phyloP scores from a whole-genome alignment of 2,113 vertebrate genomes.

The Platysternon megacephalum region DNA sequence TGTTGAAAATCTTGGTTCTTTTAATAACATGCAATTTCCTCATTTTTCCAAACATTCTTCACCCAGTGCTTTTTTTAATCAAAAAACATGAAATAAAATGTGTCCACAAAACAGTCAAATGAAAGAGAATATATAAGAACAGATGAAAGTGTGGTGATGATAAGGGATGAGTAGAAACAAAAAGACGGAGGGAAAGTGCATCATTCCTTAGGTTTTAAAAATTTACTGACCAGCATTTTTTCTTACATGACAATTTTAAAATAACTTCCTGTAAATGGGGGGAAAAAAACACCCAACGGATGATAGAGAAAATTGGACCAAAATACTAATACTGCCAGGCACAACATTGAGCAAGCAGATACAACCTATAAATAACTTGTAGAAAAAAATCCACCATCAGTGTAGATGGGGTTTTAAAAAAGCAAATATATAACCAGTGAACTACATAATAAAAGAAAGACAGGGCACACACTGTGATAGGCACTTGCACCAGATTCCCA shows the following conservation, averaged over 20 bases:
- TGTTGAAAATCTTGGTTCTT: not conserved
- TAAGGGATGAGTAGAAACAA: not conserved
- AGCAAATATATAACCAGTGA: not conserved
- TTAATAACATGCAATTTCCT: accelerated
- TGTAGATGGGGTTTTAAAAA: not conserved
- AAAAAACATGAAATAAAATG: not conserved
- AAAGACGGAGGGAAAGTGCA: not conserved
- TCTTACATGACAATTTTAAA: not conserved
- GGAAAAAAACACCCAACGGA: not conserved
- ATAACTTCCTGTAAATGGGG: not conserved
- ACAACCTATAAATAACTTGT: not conserved
- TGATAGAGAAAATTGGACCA: not conserved
- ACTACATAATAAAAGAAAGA: not conserved
- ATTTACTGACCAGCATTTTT: not conserved
- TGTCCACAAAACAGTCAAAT: not conserved
- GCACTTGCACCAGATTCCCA: constrained; percentile 23
- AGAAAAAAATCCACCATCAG: not conserved
- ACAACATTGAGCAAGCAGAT: not conserved
- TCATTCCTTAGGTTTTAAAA: not conserved
- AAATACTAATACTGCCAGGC: not conserved
- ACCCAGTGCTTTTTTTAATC: not conserved
- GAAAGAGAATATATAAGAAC: not conserved
- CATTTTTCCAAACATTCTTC: not conserved
- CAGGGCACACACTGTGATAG: constrained; percentile 29
- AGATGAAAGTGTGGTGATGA: not conserved